Conservation (phyloP, 2,888 invertebrate genomes). For the Priocnemis perturbator region DNA sequence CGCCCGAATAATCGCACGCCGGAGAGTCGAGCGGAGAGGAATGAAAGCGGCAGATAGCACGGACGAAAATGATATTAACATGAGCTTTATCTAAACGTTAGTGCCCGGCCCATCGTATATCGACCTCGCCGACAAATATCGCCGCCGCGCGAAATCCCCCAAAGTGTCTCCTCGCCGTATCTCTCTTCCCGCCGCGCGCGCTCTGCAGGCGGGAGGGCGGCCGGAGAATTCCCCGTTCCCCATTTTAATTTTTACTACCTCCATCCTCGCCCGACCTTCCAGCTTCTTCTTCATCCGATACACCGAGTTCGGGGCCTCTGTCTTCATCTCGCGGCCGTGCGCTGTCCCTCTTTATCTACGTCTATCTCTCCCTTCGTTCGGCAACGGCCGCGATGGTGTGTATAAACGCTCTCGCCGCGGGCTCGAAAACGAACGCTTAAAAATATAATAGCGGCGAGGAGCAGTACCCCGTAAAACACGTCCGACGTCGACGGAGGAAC, state of each 20-base stretch:
- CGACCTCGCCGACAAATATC: constrained; percentile 47
- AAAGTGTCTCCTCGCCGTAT: constrained; percentile 42
- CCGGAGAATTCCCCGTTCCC: neutral
- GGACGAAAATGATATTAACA: constrained; percentile 62
- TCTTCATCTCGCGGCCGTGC: constrained; percentile 4
- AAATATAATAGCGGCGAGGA: constrained; percentile 66
- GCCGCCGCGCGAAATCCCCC: constrained; percentile 48
- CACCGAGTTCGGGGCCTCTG: constrained; percentile 4
- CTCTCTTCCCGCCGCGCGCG: too few species aligned
- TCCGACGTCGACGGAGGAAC: constrained; percentile 32
- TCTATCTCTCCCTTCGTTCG: constrained; percentile 21
- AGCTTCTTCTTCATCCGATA: constrained; percentile 22
- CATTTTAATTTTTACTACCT: constrained; percentile 27
- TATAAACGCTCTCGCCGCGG: constrained; percentile 59
- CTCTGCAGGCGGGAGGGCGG: neutral
- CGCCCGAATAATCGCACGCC: constrained; percentile 11
- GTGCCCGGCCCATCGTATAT: constrained; percentile 60
- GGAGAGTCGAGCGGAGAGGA: too few species aligned
- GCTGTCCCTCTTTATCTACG: neutral
- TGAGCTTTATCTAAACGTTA: constrained; percentile 73
- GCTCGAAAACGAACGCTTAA: constrained; percentile 73
- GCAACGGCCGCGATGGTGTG: constrained; percentile 8
- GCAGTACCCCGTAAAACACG: constrained; percentile 37
- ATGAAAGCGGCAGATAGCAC: too few species aligned
- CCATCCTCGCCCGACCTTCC: constrained; percentile 22